phyloP scores from a whole-genome alignment of 2,797 vertebrate species.

The Chelon labrosus region DNA sequence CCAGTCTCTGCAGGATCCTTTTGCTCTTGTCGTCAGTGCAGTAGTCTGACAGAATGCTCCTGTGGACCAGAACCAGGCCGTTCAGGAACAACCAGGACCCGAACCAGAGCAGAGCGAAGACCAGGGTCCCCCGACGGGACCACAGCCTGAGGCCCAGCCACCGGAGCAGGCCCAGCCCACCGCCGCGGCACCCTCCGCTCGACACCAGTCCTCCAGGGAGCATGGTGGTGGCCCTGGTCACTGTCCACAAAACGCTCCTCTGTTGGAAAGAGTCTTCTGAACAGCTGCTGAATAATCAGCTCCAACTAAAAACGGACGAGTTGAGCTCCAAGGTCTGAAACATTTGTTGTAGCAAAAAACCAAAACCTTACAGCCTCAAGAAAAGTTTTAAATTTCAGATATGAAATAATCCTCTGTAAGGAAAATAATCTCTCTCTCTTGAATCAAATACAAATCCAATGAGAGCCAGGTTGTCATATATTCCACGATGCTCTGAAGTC shows the following conservation, averaged over 20 bases:
- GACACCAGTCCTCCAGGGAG: conserved; percentile 43
- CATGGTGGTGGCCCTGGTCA: conserved; percentile 14
- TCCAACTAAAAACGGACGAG: background rate
- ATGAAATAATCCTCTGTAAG: conserved; percentile 4
- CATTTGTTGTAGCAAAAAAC: no score
- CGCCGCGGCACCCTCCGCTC: conserved; percentile 1
- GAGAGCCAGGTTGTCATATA: background rate
- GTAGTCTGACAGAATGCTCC: conserved; percentile 89
- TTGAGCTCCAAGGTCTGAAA: background rate
- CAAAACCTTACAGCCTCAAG: background rate
- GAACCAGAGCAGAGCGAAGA: conserved; percentile 87
- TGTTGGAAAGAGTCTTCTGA: background rate
- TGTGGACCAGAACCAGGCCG: conserved; percentile 88
- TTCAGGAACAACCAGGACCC: conserved; percentile 89
- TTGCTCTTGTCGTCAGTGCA: conserved; percentile 93
- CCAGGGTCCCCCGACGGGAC: conserved; percentile 81
- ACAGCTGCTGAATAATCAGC: no score
- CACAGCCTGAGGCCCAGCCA: conserved; percentile 83
- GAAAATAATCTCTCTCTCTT: background rate
- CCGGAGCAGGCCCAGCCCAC: conserved; percentile 68
- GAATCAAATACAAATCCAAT: no score
- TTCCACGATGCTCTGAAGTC: conserved; percentile 29
- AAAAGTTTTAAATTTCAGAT: background rate
- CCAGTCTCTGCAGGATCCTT: conserved; percentile 91
- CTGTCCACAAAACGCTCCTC: background rate